A percentile compares a stretch with the other conserved stretches of the same genome.
phyloP scores from a whole-genome alignment of 1,140 invertebrate species.

The Pseudoatta argentina region DNA sequence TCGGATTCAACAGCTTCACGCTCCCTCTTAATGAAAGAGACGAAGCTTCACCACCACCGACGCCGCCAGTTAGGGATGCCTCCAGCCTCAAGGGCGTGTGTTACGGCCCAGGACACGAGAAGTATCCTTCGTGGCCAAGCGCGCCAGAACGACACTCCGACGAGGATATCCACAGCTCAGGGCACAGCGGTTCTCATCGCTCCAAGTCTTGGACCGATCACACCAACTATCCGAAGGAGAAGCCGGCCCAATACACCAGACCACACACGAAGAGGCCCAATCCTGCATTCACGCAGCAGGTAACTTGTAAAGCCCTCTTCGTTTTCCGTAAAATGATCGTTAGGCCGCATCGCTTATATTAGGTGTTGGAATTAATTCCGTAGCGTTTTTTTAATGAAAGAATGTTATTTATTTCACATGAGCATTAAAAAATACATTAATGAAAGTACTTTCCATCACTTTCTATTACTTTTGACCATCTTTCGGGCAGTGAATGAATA shows the following conservation, averaged over 20 bases:
- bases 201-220: constrained; percentile 92
- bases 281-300: constrained; percentile 89
- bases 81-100: constrained; percentile 90
- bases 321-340: constrained; percentile 14
- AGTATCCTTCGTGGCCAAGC: constrained; percentile 92
- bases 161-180: constrained; percentile 86
- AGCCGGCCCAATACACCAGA: constrained; percentile 89
- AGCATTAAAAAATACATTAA: too few relatives aligned
- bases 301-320: constrained; percentile 74
- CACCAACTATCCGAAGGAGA: constrained; percentile 92
- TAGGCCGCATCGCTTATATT: neutral
- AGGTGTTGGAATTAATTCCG: too few relatives aligned
- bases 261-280: constrained; percentile 90
- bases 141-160: constrained; percentile 82
- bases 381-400: too few relatives aligned
- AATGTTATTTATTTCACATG: too few relatives aligned
- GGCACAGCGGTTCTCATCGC: constrained; percentile 87
- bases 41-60: constrained; percentile 86
- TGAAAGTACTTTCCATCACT: too few relatives aligned
- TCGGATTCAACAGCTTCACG: constrained; percentile 85
- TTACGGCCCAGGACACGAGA: constrained; percentile 92
- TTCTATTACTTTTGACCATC: too few relatives aligned
- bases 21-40: constrained; percentile 84
- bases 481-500: too few relatives aligned
- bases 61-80: constrained; percentile 90